Conservation (phyloP, 2,797 vertebrate genomes). For the Pelobates cultripes region DNA sequence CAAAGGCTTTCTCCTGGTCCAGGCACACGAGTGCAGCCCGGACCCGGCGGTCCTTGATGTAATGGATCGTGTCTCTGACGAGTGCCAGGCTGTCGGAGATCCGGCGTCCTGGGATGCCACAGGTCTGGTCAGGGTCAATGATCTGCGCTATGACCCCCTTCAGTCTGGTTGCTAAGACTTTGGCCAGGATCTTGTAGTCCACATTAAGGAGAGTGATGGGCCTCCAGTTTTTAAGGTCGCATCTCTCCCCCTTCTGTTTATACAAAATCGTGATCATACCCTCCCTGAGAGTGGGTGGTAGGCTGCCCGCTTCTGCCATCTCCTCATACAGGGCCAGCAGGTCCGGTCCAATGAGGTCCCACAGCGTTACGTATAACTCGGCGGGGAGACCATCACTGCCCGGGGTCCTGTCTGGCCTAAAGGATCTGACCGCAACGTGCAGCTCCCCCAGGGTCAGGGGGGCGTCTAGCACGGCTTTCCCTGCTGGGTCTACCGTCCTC, state of each 20-base stretch:
- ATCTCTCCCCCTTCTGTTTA: no score
- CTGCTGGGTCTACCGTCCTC: not conserved
- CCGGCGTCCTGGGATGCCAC: not conserved
- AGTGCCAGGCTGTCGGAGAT: not conserved
- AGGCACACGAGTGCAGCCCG: not conserved
- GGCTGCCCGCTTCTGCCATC: no score
- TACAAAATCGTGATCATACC: no score
- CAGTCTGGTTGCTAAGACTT: not conserved
- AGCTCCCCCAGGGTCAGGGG: not conserved
- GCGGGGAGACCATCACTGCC: not conserved
- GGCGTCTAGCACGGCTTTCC: not conserved
- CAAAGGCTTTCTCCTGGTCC: no score
- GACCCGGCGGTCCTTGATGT: not conserved
- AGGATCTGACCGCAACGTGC: not conserved
- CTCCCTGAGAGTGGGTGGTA: no score
- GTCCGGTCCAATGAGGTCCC: no score
- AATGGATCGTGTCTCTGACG: not conserved
- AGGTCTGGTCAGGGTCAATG: conserved; percentile 18
- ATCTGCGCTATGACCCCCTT: not conserved
- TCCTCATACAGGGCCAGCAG: no score
- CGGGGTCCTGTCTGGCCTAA: not conserved
- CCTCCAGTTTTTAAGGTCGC: no score
- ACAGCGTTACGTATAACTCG: no score
- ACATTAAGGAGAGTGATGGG: no score
- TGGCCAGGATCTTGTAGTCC: no score